A percentile compares a stretch with the other conserved stretches of the same genome.
phyloP scores from a whole-genome alignment of 2,797 vertebrate species.

The Pangasius krempfi region DNA sequence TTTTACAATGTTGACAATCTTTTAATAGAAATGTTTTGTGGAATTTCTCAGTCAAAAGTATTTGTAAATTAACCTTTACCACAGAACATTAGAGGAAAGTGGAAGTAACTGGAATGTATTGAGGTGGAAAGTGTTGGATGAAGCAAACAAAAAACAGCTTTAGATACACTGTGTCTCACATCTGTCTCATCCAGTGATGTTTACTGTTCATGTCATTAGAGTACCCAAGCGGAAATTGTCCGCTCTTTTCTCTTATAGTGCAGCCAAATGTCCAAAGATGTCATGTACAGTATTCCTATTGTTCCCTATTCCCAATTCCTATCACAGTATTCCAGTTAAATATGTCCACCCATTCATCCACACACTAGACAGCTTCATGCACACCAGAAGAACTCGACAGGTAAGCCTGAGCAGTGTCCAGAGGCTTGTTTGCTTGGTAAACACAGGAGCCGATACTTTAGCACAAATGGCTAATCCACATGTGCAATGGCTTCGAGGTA shows the following conservation, averaged over 20 bases:
- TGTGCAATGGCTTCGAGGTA: neutral
- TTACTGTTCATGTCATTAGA: neutral
- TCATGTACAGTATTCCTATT: neutral
- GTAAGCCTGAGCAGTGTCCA: neutral
- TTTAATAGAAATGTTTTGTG: neutral
- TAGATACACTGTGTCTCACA: neutral
- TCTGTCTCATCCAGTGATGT: neutral
- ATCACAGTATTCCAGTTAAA: neutral
- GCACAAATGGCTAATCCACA: conserved; percentile 31
- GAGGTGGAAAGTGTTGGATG: neutral
- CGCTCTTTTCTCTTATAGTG: neutral
- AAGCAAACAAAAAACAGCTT: neutral
- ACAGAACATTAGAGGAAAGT: neutral
- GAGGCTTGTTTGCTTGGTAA: conserved; percentile 27
- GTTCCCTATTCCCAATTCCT: neutral
- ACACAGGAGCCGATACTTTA: conserved; percentile 27
- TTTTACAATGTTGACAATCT: neutral
- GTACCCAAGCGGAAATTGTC: neutral
- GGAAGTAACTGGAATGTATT: neutral
- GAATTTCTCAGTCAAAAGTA: neutral
- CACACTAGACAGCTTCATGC: neutral
- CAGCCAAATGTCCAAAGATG: neutral
- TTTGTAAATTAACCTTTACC: neutral
- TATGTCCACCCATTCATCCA: neutral
- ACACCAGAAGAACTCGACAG: neutral